Evolutionary conservation across 1,140 invertebrate genomes (phyloP).

Genomic region (Limonius californicus): DNA sequence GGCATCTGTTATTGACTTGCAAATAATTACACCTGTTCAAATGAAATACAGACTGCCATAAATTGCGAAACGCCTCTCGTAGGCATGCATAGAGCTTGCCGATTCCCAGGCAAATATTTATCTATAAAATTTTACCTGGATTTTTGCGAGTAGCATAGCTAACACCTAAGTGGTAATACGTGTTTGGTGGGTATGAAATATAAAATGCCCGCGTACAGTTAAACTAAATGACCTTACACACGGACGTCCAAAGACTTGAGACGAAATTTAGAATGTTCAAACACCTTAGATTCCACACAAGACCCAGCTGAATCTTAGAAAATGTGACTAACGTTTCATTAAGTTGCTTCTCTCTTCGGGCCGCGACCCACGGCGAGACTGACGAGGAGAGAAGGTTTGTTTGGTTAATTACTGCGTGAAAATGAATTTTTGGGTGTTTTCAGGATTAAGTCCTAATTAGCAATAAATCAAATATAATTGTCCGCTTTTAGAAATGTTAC

Average conservation of each 20-base stretch:
- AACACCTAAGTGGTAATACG: slow-evolving; percentile 12
- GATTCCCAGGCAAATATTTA: neutral
- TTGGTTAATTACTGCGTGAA: too few species aligned
- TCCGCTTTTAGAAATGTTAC: too few species aligned
- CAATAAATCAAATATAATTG: too few species aligned
- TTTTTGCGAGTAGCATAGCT: slow-evolving; percentile 1
- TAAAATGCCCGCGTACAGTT: slow-evolving; percentile 6
- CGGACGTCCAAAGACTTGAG: neutral
- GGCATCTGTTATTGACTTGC: too few species aligned
- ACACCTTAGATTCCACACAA: slow-evolving; percentile 2
- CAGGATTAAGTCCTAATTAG: too few species aligned
- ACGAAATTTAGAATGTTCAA: slow-evolving; percentile 8
- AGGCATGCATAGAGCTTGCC: neutral
- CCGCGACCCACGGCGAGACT: too few species aligned
- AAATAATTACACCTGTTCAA: too few species aligned
- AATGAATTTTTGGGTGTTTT: too few species aligned
- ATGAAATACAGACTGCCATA: too few species aligned
- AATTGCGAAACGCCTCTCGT: neutral
- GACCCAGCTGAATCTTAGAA: neutral
- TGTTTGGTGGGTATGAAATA: slow-evolving; percentile 8
- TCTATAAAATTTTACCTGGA: slow-evolving; percentile 10
- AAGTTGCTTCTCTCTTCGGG: neutral
- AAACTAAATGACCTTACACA: slow-evolving; percentile 7
- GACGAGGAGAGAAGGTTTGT: too few species aligned
- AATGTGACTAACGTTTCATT: neutral